Evolutionary conservation across 1,140 invertebrate species (phyloP), one percentile per base, ranked within the genome.

Genomic region (Anastrepha ludens): DNA sequence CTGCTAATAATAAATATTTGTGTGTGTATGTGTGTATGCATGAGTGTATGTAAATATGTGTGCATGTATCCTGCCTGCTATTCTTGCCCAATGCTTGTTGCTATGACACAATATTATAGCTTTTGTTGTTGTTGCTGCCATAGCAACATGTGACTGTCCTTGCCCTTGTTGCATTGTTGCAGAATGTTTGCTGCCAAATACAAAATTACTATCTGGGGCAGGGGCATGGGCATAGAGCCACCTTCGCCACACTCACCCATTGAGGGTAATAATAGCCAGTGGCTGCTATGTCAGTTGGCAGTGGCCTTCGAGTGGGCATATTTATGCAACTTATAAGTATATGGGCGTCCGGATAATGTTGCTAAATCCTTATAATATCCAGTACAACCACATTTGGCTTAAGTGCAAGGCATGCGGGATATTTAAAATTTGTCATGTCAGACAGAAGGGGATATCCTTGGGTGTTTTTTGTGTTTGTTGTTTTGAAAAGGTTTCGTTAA

Each of bases 311-410:
- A 81, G 47, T 81, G 74, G 74, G 74, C 47, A 74, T 47, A 44
- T 44, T 81, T 81, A 29, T 55, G 47, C 74, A 20, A 20, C 47
- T 81, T 55, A 81, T 81, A 81, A 58, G 17, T 81, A 55, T n/a
- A 87, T 65, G 55, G 50, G 86, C n/a, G 62, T 7, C 86, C 39
- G 86, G 62, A 87, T 65, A 64, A 87, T 65, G 62, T 87, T 87
- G 15, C 59, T 67, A 44, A 87, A 67, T 87, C 62, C 86, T 44
- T 64, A 58, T 20, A 58, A 55, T 81, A 81, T 50, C 15, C 15
- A 9, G 47, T n/a, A n/a, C 5, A 74, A 74, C 41, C 13, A 47
- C 44, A 74, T 13, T 41, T 8, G 11, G 50, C 6, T 8, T 74
- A 17, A 29, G 44, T 44, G 15, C 11, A 44, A 11, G 47, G 47